Evolutionary conservation across 1,140 invertebrate genomes (phyloP).

Genomic region (Drosophila novamexicana): DNA sequence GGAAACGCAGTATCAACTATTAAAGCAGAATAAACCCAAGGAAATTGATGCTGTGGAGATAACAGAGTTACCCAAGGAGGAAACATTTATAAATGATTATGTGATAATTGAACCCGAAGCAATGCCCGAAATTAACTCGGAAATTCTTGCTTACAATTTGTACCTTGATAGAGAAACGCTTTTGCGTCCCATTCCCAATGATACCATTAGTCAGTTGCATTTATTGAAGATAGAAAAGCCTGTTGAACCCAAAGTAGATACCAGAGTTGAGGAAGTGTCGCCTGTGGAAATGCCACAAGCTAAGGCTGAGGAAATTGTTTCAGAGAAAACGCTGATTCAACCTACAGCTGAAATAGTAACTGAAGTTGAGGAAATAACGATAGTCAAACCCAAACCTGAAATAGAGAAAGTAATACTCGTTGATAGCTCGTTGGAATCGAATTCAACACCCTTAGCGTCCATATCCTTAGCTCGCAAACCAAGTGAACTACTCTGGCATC

Average conservation of each 20-base stretch:
- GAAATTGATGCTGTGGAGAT: not conserved
- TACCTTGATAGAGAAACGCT: conserved; percentile 58
- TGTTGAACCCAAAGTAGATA: conserved; percentile 11
- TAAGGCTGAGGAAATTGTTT: conserved; percentile 8
- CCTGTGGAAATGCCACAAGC: not conserved
- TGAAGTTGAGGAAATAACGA: conserved; percentile 2
- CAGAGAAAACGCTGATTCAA: not conserved
- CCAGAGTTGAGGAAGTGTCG: not conserved
- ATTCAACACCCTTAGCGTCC: not conserved
- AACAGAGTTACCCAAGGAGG: conserved; percentile 18
- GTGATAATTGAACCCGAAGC: conserved; percentile 79
- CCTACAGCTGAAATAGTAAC: not conserved
- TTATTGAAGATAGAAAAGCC: conserved; percentile 39
- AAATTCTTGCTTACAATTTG: conserved; percentile 67
- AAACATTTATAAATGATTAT: conserved; percentile 60
- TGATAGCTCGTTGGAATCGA: conserved; percentile 18
- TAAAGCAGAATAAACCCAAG: conserved; percentile 20
- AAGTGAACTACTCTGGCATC: conserved; percentile 56
- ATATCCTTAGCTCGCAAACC: conserved; percentile 15
- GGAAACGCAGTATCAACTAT: conserved; percentile 49
- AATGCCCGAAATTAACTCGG: conserved; percentile 62
- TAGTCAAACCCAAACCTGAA: conserved; percentile 7
- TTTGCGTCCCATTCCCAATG: conserved; percentile 41
- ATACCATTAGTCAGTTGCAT: conserved; percentile 52
- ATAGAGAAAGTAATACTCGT: conserved; percentile 8